Conservation (phyloP, 2,113 vertebrate genomes). For the Ifrita kowaldi region DNA sequence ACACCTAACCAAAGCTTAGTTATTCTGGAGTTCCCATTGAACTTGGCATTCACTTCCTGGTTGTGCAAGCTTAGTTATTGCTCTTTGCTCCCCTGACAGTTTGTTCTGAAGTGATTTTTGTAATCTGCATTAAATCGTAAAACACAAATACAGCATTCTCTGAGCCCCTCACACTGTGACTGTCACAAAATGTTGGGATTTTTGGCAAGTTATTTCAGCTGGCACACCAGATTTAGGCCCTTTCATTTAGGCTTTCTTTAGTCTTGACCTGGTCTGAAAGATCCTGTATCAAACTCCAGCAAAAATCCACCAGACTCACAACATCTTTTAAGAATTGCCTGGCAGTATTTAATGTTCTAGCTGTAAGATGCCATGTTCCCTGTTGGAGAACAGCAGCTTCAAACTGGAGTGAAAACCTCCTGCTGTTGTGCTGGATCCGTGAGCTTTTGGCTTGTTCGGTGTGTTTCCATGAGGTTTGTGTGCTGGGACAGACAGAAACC, state of each 20-base stretch:
- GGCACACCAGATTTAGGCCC: background rate
- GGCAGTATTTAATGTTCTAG: background rate
- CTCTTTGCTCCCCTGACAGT: background rate
- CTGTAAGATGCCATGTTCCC: background rate
- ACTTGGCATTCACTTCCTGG: background rate
- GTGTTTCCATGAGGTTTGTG: background rate
- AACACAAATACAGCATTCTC: background rate
- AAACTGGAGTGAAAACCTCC: background rate
- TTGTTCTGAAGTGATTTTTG: background rate
- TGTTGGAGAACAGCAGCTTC: background rate
- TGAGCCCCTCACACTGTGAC: background rate
- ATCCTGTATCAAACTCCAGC: background rate
- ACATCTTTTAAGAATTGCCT: background rate
- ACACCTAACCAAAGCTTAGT: background rate
- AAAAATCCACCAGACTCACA: background rate
- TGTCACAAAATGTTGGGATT: background rate
- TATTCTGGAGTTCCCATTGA: background rate
- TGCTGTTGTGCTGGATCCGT: accelerated
- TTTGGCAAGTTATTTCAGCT: background rate
- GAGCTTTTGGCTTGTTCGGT: background rate
- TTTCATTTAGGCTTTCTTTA: background rate
- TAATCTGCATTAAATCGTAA: background rate
- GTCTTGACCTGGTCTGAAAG: background rate
- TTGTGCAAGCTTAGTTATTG: background rate
- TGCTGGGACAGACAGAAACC: background rate